Base-by-base conservation (phyloP, 2,888 invertebrate genomes). In the Fragum fragum region DNA sequence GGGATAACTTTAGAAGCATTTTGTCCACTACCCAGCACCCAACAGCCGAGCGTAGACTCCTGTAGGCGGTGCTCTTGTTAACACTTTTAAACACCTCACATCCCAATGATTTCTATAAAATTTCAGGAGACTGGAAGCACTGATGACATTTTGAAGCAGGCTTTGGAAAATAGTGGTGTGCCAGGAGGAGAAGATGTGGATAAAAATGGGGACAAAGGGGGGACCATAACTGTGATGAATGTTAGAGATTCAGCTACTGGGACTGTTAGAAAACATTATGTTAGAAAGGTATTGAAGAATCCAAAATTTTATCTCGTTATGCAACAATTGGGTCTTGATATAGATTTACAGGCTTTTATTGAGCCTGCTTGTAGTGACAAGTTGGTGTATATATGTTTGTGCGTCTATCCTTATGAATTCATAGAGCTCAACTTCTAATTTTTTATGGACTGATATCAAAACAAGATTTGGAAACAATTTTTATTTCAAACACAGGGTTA, bases 131-230 rank as follows among this genome's bases (percentile, higher is more conserved):
- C 0, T 42, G 68, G 23, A 18, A 42, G 9, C 21, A 55, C 70
- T 9, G 77, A 85, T 21, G 96, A 96, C 90, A 95, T 96, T 63
- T 89, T 96, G 1, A 95, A 95, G 85, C 95, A 96, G 91, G 96
- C 96, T 0, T 89, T 96, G 71, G 95, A 95, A 83, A 95, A 95
- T 87, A 95, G 95, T 89, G 95, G 95, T 2, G 88, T 95, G 21
- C 89, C 91, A 3, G 79, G 86, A n/a, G 73, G 79, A 0, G 84
- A 75, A 28, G 29, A 63, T 21, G 75, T 71, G 52, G 68, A 80
- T 1, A 57, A 73, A 57, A 53, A 77, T 32, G 36, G 68, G n/a
- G 9, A 73, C 29, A 14, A 83, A 69, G 77, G 73, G 18, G 79
- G 79, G 5, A 82, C 87, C 18, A 84, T 90, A 9, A 85, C 90